Evolutionary conservation across 2,113 vertebrate species (phyloP).

Genomic region (Nothobranchius furzeri): DNA sequence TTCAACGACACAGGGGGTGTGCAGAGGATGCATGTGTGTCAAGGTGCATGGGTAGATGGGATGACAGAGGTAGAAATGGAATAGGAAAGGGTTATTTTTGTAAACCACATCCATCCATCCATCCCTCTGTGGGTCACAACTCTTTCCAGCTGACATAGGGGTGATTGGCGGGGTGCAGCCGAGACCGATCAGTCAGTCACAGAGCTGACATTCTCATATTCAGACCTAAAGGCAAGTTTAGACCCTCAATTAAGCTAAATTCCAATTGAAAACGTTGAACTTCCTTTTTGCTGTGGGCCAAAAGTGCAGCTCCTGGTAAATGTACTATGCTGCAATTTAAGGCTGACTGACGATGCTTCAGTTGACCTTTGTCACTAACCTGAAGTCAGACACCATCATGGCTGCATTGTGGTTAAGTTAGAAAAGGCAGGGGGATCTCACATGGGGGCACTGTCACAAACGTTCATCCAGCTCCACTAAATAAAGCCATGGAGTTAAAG

Average conservation of each 20-base stretch:
- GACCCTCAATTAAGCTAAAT: conserved; percentile 5
- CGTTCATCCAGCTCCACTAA: too few species aligned
- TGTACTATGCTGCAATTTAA: not conserved
- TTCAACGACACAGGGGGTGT: conserved; percentile 23
- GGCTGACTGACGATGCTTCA: not conserved
- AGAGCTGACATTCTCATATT: conserved; percentile 14
- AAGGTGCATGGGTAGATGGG: conserved; percentile 10
- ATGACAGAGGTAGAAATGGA: conserved; percentile 14
- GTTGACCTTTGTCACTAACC: too few species aligned
- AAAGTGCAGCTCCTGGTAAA: not conserved
- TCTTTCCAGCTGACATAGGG: conserved; percentile 1
- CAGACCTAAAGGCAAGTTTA: not conserved
- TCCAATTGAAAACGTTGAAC: not conserved
- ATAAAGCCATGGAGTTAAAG: too few species aligned
- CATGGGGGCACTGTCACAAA: too few species aligned
- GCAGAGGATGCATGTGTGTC: conserved; percentile 12
- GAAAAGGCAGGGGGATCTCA: too few species aligned
- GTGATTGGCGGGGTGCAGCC: not conserved
- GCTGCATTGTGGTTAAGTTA: too few species aligned
- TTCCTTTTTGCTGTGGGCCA: not conserved
- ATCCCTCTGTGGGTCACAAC: not conserved
- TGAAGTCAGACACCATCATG: too few species aligned
- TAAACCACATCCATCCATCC: conserved; percentile 17
- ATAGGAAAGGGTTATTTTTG: conserved; percentile 33
- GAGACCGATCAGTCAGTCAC: conserved; percentile 25